A percentile compares a stretch with the other conserved stretches of the same genome.
These are phyloP conservation scores for Varecia variegata DNA, from an alignment of 2,797 vertebrate species.

Conservation along the genomic window DNA sequence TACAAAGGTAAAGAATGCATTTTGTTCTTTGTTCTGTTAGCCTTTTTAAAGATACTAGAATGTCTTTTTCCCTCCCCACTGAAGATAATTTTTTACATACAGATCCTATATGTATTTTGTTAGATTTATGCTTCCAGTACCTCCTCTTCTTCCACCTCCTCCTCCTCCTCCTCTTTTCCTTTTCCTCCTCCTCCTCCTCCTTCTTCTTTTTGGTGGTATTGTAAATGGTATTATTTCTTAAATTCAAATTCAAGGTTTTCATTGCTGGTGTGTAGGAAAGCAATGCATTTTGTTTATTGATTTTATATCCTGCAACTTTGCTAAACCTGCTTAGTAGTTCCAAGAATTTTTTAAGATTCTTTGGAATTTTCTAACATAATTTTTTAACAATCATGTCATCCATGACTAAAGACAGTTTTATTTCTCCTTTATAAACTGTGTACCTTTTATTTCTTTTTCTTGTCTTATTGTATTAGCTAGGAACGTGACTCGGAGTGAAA, in stretches of 20 bases:
- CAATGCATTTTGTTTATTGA: not conserved
- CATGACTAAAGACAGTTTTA: not conserved
- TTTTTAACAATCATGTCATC: not conserved
- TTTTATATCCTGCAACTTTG: not conserved
- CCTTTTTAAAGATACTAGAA: not conserved
- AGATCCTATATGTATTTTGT: not conserved
- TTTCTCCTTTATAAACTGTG: not conserved
- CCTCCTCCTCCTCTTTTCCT: not conserved
- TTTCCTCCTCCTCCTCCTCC: not conserved
- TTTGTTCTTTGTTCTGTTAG: not conserved
- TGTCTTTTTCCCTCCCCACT: not conserved
- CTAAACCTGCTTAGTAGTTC: not conserved
- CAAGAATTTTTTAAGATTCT: not conserved
- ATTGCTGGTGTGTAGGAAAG: not conserved
- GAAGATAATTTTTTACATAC: not conserved
- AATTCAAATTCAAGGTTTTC: not conserved
- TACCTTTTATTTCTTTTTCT: constrained; percentile 51
- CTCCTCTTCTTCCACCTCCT: no score
- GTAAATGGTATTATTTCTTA: not conserved
- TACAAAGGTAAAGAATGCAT: not conserved
- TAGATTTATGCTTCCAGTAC: not conserved
- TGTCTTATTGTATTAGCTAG: constrained; percentile 42
- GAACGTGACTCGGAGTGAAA: not conserved
- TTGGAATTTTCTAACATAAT: not conserved
- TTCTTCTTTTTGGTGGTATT: not conserved